Percentiles rank a stretch among this genome's conserved stretches.
These are phyloP conservation scores for Peucedramus taeniatus DNA, from an alignment of 2,113 vertebrate genomes.

Conservation along the genomic window DNA sequence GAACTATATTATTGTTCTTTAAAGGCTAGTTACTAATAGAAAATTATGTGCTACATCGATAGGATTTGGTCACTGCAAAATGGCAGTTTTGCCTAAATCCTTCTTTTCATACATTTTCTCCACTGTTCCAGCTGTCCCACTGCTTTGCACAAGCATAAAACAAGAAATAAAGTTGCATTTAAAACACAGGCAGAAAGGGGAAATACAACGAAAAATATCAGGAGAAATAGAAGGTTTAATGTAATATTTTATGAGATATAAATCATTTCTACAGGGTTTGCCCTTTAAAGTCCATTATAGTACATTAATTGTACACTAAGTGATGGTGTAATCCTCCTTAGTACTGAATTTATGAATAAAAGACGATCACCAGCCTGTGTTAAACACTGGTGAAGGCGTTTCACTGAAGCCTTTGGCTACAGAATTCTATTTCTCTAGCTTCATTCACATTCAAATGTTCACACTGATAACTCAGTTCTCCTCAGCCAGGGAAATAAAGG, in stretches of 20 bases:
- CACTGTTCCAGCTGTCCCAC: background rate
- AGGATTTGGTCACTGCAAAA: background rate
- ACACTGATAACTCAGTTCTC: slow-evolving; percentile 33
- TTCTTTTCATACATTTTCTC: background rate
- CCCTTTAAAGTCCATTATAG: slow-evolving; percentile 36
- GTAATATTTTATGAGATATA: slow-evolving; percentile 31
- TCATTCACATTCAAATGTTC: slow-evolving; percentile 56
- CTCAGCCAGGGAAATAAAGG: slow-evolving; percentile 13
- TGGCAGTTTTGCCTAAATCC: background rate
- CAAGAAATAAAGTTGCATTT: background rate
- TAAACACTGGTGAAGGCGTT: background rate
- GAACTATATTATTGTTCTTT: background rate
- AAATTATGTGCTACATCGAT: background rate
- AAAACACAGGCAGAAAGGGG: background rate
- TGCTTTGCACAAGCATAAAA: background rate
- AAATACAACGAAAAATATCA: background rate
- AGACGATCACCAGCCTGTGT: background rate
- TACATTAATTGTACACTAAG: slow-evolving; percentile 32
- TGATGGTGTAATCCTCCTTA: background rate
- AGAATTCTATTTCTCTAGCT: slow-evolving; percentile 46
- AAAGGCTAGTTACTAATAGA: background rate
- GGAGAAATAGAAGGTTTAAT: background rate
- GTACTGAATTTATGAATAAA: slow-evolving; percentile 38
- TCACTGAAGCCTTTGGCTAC: slow-evolving; percentile 16
- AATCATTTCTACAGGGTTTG: slow-evolving; percentile 41